These are phyloP conservation scores for Parauchenoglanis ngamensis DNA, from an alignment of 2,797 vertebrate species.

Conservation along the genomic window DNA sequence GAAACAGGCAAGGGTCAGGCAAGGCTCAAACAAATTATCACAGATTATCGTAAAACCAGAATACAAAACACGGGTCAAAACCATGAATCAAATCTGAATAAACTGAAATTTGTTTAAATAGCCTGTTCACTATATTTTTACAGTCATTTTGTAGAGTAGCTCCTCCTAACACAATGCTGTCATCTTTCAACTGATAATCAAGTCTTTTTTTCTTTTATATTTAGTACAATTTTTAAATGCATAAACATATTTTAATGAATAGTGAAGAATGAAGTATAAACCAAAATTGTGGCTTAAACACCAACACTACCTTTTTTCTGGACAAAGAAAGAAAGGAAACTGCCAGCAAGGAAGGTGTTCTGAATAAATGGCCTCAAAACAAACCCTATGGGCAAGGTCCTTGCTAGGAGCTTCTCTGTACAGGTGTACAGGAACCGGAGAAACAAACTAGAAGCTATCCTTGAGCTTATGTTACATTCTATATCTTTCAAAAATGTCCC, in stretches of 20 bases:
- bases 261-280: background rate
- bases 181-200: too few species aligned
- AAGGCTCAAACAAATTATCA: too few species aligned
- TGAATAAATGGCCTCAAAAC: background rate
- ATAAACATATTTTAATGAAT: background rate
- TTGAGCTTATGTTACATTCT: background rate
- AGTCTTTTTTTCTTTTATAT: too few species aligned
- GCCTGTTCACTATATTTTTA: background rate
- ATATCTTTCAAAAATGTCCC: too few species aligned
- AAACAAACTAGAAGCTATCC: background rate
- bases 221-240: too few species aligned
- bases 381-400: background rate
- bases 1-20: too few species aligned
- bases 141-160: background rate
- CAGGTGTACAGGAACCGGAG: too few species aligned
- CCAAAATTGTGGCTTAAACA: background rate
- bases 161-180: too few species aligned
- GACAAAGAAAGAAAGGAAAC: too few species aligned
- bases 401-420: background rate
- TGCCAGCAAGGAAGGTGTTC: too few species aligned
- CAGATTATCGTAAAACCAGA: too few species aligned
- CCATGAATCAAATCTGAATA: background rate
- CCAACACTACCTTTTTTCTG: background rate
- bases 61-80: too few species aligned
- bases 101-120: background rate